Conservation (phyloP, 2,888 invertebrate species). For the Leptinotarsa tumamoca region DNA sequence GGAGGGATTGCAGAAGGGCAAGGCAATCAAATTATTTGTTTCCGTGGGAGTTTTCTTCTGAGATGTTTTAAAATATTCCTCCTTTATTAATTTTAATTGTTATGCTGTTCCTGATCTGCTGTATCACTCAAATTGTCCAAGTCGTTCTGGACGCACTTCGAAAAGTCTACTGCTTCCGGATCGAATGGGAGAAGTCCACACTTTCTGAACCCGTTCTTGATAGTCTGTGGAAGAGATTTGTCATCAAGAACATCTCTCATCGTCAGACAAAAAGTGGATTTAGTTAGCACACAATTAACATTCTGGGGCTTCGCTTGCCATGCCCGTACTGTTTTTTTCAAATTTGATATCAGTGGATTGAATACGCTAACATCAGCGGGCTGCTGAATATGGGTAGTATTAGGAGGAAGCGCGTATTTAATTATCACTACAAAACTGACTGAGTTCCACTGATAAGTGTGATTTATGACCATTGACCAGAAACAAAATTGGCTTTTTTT, state of each 20-base stretch:
- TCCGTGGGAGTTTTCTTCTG: neutral
- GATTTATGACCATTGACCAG: conserved; percentile 55
- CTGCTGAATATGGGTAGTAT: conserved; percentile 36
- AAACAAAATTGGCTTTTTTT: conserved; percentile 46
- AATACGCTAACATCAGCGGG: conserved; percentile 38
- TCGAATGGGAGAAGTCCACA: neutral
- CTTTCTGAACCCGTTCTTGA: conserved; percentile 17
- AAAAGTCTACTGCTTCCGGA: conserved; percentile 2
- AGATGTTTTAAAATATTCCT: conserved; percentile 9
- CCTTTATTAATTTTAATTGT: neutral
- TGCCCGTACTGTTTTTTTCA: conserved; percentile 26
- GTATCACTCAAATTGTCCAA: neutral
- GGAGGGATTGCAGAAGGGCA: neutral
- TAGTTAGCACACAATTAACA: conserved; percentile 17
- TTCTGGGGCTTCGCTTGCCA: conserved; percentile 24
- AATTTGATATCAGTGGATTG: conserved; percentile 30
- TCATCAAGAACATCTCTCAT: conserved; percentile 16
- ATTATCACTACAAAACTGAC: conserved; percentile 50
- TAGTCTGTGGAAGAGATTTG: conserved; percentile 11
- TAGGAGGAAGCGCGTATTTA: conserved; percentile 44
- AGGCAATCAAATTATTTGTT: conserved; percentile 12
- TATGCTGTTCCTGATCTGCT: neutral
- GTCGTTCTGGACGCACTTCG: neutral
- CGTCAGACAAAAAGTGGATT: conserved; percentile 20
- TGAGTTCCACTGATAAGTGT: conserved; percentile 45